A percentile compares a stretch with the other conserved stretches of the same genome.
Conservation (phyloP, 2,113 vertebrate genomes). For the Gobiocypris rarus region DNA sequence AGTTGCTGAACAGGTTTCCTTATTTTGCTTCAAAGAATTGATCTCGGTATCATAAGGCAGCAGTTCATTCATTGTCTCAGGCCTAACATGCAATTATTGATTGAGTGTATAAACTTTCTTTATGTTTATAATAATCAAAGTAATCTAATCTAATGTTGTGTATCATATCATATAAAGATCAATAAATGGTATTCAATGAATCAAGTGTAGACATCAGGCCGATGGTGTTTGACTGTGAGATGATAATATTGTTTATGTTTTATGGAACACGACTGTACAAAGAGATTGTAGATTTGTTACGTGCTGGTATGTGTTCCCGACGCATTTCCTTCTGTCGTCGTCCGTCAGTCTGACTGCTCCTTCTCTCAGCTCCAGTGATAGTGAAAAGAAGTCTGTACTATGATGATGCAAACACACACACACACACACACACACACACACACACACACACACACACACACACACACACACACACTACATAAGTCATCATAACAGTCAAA, state of each 20-base stretch:
- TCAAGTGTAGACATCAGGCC: neutral
- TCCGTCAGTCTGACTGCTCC: slow-evolving; percentile 48
- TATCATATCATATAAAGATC: neutral
- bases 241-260: slow-evolving; percentile 26
- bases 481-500: slow-evolving; percentile 16
- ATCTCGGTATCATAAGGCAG: too few species aligned
- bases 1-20: too few species aligned
- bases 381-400: slow-evolving; percentile 4
- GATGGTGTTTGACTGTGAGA: neutral
- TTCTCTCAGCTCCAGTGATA: slow-evolving; percentile 46
- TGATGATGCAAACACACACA: neutral
- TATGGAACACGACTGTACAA: slow-evolving; percentile 4
- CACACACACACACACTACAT: neutral
- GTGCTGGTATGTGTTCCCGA: slow-evolving; percentile 3
- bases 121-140: neutral
- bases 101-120: too few species aligned
- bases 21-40: too few species aligned
- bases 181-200: neutral
- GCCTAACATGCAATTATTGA: too few species aligned
- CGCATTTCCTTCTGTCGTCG: slow-evolving; percentile 5
- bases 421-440: neutral
- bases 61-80: too few species aligned
- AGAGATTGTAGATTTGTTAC: slow-evolving; percentile 6
- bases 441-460: neutral
- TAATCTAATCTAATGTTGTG: neutral